Conservation (phyloP, 2,888 invertebrate genomes). For the Parnassius orleans region DNA sequence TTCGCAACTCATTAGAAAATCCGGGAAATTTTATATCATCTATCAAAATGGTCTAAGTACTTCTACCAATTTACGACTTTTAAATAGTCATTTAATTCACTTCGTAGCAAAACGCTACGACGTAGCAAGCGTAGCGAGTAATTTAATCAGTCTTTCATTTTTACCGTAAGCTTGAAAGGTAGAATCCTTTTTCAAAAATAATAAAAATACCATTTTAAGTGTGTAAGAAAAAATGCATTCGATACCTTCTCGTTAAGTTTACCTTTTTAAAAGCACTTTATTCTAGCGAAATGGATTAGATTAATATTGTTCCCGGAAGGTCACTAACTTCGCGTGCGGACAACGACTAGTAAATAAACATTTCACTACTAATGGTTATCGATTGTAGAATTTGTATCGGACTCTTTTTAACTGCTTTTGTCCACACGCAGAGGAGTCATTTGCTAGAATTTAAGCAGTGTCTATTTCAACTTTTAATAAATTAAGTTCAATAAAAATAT, state of each 20-base stretch:
- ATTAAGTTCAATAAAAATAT: neutral
- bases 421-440: neutral
- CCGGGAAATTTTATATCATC: conserved; percentile 5
- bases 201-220: no score
- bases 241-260: neutral
- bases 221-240: no score
- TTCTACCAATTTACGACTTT: neutral
- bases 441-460: no score
- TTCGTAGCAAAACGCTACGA: conserved; percentile 2
- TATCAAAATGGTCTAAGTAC: conserved; percentile 1
- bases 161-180: no score
- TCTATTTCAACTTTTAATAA: no score
- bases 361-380: conserved; percentile 32
- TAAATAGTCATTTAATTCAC: neutral
- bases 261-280: neutral
- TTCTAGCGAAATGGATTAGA: conserved; percentile 1
- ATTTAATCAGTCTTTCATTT: neutral
- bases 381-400: conserved; percentile 18
- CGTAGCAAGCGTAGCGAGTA: neutral
- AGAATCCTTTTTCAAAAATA: no score
- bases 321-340: conserved; percentile 37
- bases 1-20: conserved; percentile 1
- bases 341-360: conserved; percentile 37
- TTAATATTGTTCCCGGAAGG: conserved; percentile 20
- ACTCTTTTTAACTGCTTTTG: conserved; percentile 9